Percentiles rank a stretch among this genome's conserved stretches.
These are phyloP conservation scores for Mamestra configurata DNA, from an alignment of 1,140 invertebrate genomes.

Conservation along the genomic window DNA sequence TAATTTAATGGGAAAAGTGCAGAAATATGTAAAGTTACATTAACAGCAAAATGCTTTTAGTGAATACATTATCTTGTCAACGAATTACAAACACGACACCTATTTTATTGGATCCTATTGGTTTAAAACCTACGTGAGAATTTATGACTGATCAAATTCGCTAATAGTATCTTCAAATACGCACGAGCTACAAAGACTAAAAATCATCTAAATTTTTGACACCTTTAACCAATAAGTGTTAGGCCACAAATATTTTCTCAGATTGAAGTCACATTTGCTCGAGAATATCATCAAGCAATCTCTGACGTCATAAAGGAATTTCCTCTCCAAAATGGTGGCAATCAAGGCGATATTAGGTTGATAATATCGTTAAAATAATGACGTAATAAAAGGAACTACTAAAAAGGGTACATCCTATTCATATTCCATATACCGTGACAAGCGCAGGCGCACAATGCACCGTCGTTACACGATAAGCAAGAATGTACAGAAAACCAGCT, in stretches of 20 bases:
- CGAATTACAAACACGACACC: not conserved
- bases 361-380: conserved; percentile 26
- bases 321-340: not conserved
- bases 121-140: not conserved
- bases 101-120: not conserved
- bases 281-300: not conserved
- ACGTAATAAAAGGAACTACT: conserved; percentile 51
- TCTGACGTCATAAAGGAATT: conserved; percentile 7
- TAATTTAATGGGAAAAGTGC: not conserved
- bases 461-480: not conserved
- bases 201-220: not conserved
- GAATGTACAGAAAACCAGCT: conserved; percentile 30
- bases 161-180: not conserved
- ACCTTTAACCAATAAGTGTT: conserved; percentile 11
- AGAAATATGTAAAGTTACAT: no score
- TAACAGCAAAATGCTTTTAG: conserved; percentile 10
- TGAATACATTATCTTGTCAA: not conserved
- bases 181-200: not conserved
- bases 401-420: conserved; percentile 54
- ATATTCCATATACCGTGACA: conserved; percentile 42
- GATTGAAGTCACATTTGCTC: conserved; percentile 15
- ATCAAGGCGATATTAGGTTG: not conserved
- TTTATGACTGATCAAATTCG: not conserved
- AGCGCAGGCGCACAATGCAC: conserved; percentile 32
- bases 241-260: conserved; percentile 31